Evolutionary conservation across 2,113 vertebrate species (phyloP), one percentile per base, ranked within the genome.

Genomic region (Oreocharis arfaki): DNA sequence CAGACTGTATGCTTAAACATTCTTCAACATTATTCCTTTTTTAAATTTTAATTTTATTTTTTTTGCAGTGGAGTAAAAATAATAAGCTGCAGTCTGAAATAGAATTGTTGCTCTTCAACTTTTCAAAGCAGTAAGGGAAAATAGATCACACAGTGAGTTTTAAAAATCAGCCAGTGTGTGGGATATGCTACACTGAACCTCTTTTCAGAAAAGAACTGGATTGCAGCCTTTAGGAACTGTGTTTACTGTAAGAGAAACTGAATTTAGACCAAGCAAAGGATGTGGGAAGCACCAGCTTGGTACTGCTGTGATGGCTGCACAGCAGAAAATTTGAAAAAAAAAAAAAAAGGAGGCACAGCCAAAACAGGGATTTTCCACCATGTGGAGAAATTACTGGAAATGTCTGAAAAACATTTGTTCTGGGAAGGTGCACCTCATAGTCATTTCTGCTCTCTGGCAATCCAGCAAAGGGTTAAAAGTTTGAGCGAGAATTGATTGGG

Each of bases 161-260:
- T 88, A 89, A 92, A 93, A 94, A 93, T 90, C 91, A 96, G 53
- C 35, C 76, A 80, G 59, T 89, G 89, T 95, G 93, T 82, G 83
- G 93, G 93, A 96, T 93, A 86, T 87, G 91, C 83, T 90, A 87
- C 79, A 75, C 41, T 81, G 68, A 91, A 81, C 88, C 78, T 90
- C 93, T 91, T 92, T 95, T 82, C 80, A 75, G 94, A 83, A 86
- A 84, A 87, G 67, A 96, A 87, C 68, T 90, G 95, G 89, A 97
- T 95, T 93, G 81, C 88, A 96, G 90, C 59, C 71, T 94, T 90
- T 93, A 87, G 78, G 89, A 96, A 22, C 84, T 60, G 83, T 92
- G 90, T 96, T 97, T 97, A 95, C 97, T 91, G 92, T 95, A 95
- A 95, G n/a, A 92, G 85, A 95, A 92, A 87, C 94, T 87, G 91